Evolutionary conservation across 2,888 invertebrate genomes (phyloP), one percentile per base, ranked within the genome.

Genomic region (Phengaris arion): DNA sequence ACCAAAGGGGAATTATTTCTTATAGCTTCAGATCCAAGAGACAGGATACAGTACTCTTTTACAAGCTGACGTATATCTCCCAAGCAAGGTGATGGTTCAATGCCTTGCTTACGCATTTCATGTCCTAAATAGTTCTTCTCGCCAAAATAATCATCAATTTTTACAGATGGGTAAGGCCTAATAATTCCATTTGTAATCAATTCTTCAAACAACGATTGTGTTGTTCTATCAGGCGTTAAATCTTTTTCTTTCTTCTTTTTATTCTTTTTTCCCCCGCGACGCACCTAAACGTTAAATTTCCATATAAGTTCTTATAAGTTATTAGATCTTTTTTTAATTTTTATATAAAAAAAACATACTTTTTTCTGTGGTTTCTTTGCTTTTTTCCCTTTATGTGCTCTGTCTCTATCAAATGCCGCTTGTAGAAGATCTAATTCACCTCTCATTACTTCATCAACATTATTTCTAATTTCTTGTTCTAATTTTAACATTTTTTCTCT

Each of bases 201-300:
- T 89, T 99, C 99, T 88, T 99, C 98, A 85, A 98, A 98, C 4
- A 99, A 91, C 0, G 98, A 98, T 86, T 98, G 98, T 0, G 96
- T 96, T 0, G 97, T 97, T 85, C 98, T 94, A 85, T 99, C 98
- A 1, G 97, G 97, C 0, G 99, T 99, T 74, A 99, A 92, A 90
- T 99, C 98, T 87, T 98, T 98, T 84, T 98, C 98, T 87, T 98
- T 98, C 87, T 98, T 98, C 92, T 97, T 98, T 87, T 98, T 98
- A 80, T 95, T 96, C 84, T 98, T 98, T 83, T 98, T 98, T 0
- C 97, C 97, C 48, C 96, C 96, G 13, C 97, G 95, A 55, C 97
- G 94, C 0, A 96, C 94, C 90, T 97, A 74, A 54, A 76, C 6
- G 48, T 48, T 48, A 7, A 48, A 48, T 48, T 48, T 48, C 1